Evolutionary conservation across 2,888 invertebrate species (phyloP), one percentile per base, ranked within the genome.

Genomic region (Meiosimyza platycephala): DNA sequence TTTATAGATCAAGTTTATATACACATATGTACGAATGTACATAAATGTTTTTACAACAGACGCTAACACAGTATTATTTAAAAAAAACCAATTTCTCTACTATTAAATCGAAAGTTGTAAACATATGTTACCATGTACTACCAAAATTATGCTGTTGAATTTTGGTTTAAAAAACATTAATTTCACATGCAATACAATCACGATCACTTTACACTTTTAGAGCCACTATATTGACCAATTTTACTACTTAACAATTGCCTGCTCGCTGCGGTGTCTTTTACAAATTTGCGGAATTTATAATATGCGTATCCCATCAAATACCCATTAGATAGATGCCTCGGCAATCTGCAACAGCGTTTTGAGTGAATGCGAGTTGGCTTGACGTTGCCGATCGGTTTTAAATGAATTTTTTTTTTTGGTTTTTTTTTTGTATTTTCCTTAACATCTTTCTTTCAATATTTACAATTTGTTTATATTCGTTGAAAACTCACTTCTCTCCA

Each of bases 211-310:
- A 40, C 40, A 40, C 6, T 40, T 40, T 28, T 28, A 28, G 28
- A 28, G 28, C 28, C 28, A 28, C 28, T 28, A 28, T 66, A n/a
- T 47, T 47, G 28, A 18, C 33, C 18, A 55, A 55, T 55, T 16
- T 68, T 68, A 75, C 68, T 77, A 77, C 80, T n/a, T 79, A 78
- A 9, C 40, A 40, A 6, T 77, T 78, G 77, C 79, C 80, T 79
- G 81, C 76, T 76, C 76, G 77, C 78, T 77, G 79, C 69, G 78
- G 74, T 78, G 81, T 83, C 83, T 82, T 83, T 81, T 79, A 83
- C 79, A 81, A 82, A 80, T 83, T 83, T 83, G 82, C 83, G 82
- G 78, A 78, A 80, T 80, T 82, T 76, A 75, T 77, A 75, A 78
- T 79, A 80, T 80, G 83, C 80, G 81, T 80, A 81, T 78, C 78